Evolutionary conservation across 1,140 invertebrate species (phyloP).

Genomic region (Pissodes strobi): DNA sequence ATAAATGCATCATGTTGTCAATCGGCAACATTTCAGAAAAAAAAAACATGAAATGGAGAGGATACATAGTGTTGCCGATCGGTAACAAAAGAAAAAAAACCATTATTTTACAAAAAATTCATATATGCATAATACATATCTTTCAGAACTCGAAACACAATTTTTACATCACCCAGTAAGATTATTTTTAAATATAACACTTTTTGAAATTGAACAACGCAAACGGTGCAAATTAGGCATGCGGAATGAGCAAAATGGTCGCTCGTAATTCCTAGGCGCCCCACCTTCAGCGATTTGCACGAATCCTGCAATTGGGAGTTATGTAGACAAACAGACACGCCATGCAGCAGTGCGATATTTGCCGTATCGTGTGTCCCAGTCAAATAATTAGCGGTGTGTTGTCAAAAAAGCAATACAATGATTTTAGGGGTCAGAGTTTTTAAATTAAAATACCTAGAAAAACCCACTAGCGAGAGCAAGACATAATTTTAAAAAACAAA

Average conservation of each 20-base stretch:
- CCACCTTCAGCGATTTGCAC: too few species aligned
- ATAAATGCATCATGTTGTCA: too few species aligned
- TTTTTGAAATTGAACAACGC: background rate
- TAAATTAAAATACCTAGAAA: too few species aligned
- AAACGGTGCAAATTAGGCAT: background rate
- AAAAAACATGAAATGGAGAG: background rate
- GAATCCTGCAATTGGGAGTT: background rate
- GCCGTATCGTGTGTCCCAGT: background rate
- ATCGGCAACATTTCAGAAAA: too few species aligned
- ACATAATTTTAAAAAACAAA: too few species aligned
- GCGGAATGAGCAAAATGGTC: background rate
- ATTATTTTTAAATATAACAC: background rate
- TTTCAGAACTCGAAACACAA: background rate
- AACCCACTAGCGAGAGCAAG: too few species aligned
- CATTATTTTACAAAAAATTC: background rate
- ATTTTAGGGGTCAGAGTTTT: constrained; percentile 15
- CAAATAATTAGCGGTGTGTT: constrained; percentile 9
- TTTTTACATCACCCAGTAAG: background rate
- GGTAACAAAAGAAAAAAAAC: constrained; percentile 1
- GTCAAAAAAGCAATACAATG: constrained; percentile 17
- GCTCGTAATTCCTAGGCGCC: too few species aligned
- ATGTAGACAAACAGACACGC: background rate
- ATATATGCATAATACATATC: constrained; percentile 6
- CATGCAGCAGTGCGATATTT: background rate
- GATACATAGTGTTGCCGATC: background rate